Base-by-base conservation (phyloP, 2,797 vertebrate genomes). In the Rhodeus uyekii region DNA sequence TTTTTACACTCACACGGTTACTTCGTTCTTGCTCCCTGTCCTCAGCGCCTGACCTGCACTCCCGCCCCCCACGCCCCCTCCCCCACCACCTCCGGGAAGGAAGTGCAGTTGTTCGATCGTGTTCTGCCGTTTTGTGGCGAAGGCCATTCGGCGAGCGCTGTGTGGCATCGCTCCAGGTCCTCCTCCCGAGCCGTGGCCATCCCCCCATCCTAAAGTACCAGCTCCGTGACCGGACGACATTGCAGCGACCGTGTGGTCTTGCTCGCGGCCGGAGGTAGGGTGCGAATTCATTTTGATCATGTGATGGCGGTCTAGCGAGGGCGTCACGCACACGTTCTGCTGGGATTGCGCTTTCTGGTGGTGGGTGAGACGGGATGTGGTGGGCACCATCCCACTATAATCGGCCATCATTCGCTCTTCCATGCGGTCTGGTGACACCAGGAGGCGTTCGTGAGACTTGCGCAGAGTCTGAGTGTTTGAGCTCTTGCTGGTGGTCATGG, bases 51-150 rank as follows among this genome's bases (percentile, higher is more conserved):
- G 95, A 87, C 91, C 77, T 36, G 80, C 85, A 48, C 71, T 85
- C 71, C 92, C 85, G 38, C 71, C 85, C 67, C 92, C 85, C 48
- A 75, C 92, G 86, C 75, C 93, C 71, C 92, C 86, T 8, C 76
- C 86, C 61, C 83, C 88, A 76, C 93, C 95, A 67, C 94, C 95
- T 38, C 96, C 96, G 0, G 97, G 96, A 85, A 98, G 95, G 90
- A 96, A 96, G 90, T 97, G 96, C 84, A 98, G 94, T 91, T 97
- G 96, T 92, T 97, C 96, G 74, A 97, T 93, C 85, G 96, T 97
- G 92, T 95, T 96, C 92, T 98, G 97, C 80, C 95, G 92, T 91
- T 96, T 96, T 84, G 76, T 90, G 82, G 95, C 95, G 58, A 97
- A 98, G 14, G 96, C 95, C 88, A 96, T 96, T 81, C 96, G 90